Conservation (phyloP, 2,888 invertebrate genomes). For the Philereme transversata region DNA sequence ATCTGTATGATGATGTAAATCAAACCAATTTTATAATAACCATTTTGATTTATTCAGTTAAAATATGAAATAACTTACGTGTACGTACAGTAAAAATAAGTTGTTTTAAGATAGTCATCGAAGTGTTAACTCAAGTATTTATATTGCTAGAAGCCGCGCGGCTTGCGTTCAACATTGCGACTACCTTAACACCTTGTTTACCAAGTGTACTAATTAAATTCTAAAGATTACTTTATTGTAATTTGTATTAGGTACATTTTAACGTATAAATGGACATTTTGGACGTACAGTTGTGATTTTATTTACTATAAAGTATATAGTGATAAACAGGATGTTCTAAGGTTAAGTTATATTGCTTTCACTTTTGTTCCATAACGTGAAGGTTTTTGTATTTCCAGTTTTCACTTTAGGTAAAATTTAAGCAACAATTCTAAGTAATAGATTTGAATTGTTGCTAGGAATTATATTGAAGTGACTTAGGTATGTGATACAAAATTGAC, state of each 20-base stretch:
- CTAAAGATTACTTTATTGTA: slow-evolving; percentile 82
- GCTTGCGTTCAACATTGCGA: slow-evolving; percentile 56
- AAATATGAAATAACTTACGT: slow-evolving; percentile 84
- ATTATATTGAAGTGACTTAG: slow-evolving; percentile 2
- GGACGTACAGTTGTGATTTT: slow-evolving; percentile 82
- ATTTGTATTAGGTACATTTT: slow-evolving; percentile 81
- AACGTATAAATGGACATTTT: slow-evolving; percentile 84
- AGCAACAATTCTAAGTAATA: slow-evolving; percentile 5
- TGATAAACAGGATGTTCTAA: slow-evolving; percentile 64
- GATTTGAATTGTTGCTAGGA: slow-evolving; percentile 13
- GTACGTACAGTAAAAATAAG: slow-evolving; percentile 80
- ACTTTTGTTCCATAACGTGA: slow-evolving; percentile 73
- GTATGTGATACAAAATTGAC: slow-evolving; percentile 12
- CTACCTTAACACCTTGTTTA: slow-evolving; percentile 65
- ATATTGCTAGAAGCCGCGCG: slow-evolving; percentile 65
- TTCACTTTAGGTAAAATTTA: slow-evolving; percentile 2
- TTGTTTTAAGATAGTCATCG: slow-evolving; percentile 76
- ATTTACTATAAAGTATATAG: slow-evolving; percentile 65
- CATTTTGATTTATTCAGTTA: slow-evolving; percentile 83
- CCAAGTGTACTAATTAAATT: slow-evolving; percentile 74
- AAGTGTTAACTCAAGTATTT: slow-evolving; percentile 64
- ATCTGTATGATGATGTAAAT: slow-evolving; percentile 9
- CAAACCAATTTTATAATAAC: slow-evolving; percentile 64
- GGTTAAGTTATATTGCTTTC: slow-evolving; percentile 58
- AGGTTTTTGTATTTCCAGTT: slow-evolving; percentile 4